Evolutionary conservation across 2,888 invertebrate genomes (phyloP).

Genomic region (Sialis lutaria): DNA sequence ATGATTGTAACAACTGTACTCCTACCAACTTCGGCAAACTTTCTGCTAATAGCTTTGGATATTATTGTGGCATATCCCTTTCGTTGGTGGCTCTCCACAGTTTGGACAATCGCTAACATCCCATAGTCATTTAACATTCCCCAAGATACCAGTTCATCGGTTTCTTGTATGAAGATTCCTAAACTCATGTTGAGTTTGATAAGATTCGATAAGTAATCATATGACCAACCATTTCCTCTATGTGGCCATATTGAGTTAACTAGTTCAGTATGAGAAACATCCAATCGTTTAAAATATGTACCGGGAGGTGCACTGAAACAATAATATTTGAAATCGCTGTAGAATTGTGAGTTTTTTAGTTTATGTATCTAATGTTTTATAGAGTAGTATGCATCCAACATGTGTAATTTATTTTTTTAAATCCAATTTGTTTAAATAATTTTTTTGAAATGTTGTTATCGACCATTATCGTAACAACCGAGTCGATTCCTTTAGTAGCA

Average conservation of each 20-base stretch:
- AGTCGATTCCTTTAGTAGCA: constrained; percentile 11
- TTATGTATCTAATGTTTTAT: background rate
- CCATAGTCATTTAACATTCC: constrained; percentile 13
- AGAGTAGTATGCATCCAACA: background rate
- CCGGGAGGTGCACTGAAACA: constrained; percentile 12
- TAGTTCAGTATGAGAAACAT: constrained; percentile 10
- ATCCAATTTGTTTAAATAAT: constrained; percentile 11
- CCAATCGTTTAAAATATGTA: constrained; percentile 13
- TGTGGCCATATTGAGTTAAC: constrained; percentile 15
- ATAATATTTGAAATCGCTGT: background rate
- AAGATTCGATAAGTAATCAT: constrained; percentile 11
- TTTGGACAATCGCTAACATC: constrained; percentile 15
- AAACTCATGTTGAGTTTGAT: constrained; percentile 13
- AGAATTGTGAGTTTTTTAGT: background rate
- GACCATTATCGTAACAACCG: constrained; percentile 11
- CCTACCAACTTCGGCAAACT: constrained; percentile 12
- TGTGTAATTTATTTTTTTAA: constrained; percentile 2
- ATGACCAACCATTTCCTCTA: constrained; percentile 9
- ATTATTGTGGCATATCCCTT: constrained; percentile 16
- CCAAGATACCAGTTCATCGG: constrained; percentile 15
- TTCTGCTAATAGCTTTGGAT: constrained; percentile 12
- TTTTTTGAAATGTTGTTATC: constrained; percentile 13
- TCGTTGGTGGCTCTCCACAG: constrained; percentile 12
- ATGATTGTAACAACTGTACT: constrained; percentile 12
- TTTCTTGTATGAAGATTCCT: constrained; percentile 14